Conservation (phyloP, 1,140 invertebrate genomes). For the Drosophila simulans region DNA sequence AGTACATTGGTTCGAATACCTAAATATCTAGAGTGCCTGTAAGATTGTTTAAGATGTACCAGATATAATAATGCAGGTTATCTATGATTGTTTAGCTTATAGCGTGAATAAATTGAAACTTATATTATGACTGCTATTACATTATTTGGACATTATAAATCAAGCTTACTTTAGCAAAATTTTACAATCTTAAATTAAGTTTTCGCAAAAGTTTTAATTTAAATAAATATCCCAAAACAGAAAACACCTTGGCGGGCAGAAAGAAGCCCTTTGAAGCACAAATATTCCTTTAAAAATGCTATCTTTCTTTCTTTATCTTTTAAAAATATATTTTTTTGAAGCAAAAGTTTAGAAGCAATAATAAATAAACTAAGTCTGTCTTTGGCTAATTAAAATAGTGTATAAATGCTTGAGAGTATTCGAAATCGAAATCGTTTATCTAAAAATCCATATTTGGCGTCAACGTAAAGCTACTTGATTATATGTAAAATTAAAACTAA, state of each 20-base stretch:
- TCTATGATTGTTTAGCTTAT: not conserved
- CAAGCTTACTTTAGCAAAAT: constrained; percentile 8
- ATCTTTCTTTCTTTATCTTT: not conserved
- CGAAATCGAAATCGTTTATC: constrained; percentile 42
- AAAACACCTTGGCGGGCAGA: not conserved
- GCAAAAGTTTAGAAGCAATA: not conserved
- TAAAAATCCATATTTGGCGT: constrained; percentile 51
- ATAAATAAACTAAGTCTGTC: constrained; percentile 1
- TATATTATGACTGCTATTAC: constrained; percentile 12
- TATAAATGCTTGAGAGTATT: constrained; percentile 59
- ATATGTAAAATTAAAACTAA: constrained; percentile 72
- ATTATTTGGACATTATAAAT: constrained; percentile 10
- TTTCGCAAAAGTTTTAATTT: not conserved
- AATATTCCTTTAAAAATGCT: not conserved
- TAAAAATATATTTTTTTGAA: not conserved
- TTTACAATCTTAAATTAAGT: constrained; percentile 1
- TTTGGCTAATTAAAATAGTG: constrained; percentile 18
- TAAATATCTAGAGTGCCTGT: constrained; percentile 39
- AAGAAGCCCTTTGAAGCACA: constrained; percentile 13
- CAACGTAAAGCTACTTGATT: constrained; percentile 54
- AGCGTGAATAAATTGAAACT: constrained; percentile 2
- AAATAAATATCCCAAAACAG: not conserved
- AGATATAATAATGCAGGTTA: constrained; percentile 13
- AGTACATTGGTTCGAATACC: constrained; percentile 57
- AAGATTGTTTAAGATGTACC: constrained; percentile 32